Percentiles rank a stretch among this genome's conserved stretches.
Evolutionary conservation across 2,797 vertebrate species (phyloP).

Genomic region (Pantherophis alleghaniensis): DNA sequence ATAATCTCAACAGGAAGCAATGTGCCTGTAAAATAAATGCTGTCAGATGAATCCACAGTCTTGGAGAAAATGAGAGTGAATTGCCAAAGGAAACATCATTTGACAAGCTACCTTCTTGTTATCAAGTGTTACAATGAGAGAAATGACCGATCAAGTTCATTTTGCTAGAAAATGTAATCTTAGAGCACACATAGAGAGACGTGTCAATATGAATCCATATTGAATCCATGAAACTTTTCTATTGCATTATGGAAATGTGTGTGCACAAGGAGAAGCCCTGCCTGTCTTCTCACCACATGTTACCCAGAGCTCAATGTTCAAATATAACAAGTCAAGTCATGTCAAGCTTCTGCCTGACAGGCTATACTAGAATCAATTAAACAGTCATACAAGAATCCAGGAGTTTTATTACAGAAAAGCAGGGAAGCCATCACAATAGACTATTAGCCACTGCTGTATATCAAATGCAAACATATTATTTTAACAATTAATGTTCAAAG

Average conservation of each 20-base stretch:
- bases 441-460: background rate
- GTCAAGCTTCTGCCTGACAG: background rate
- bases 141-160: background rate
- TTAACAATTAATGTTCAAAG: background rate
- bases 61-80: conserved; percentile 34
- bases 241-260: background rate
- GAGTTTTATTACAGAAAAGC: background rate
- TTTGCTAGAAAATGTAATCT: background rate
- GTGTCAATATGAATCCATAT: background rate
- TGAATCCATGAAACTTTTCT: background rate
- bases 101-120: conserved; percentile 15
- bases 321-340: background rate
- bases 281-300: background rate
- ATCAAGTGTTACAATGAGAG: background rate
- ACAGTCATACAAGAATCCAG: background rate
- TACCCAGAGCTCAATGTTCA: background rate
- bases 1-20: conserved; percentile 38
- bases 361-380: background rate
- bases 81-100: conserved; percentile 39
- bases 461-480: background rate
- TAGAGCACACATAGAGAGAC: background rate
- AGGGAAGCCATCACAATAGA: background rate
- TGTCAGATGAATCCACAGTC: conserved; percentile 30
- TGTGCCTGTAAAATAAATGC: conserved; percentile 39
- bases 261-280: background rate